Evolutionary conservation across 2,888 invertebrate species (phyloP).

Genomic region (Pharmacophagus antenor): DNA sequence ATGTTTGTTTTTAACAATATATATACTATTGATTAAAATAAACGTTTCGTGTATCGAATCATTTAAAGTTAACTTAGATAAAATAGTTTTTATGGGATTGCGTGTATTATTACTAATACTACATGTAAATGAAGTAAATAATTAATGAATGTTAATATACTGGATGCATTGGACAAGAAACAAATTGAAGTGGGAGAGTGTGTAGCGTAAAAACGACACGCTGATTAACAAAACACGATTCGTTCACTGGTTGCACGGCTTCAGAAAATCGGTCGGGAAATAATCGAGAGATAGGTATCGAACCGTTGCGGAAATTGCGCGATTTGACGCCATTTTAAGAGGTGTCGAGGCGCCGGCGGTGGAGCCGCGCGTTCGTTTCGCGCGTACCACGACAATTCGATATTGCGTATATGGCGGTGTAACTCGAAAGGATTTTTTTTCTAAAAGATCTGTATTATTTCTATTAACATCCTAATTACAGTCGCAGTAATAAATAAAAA

Average conservation of each 20-base stretch:
- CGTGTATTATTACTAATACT: too few species aligned
- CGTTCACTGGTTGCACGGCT: conserved; percentile 46
- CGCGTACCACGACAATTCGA: background rate
- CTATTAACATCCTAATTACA: too few species aligned
- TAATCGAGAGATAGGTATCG: conserved; percentile 62
- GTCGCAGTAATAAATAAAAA: too few species aligned
- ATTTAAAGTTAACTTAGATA: too few species aligned
- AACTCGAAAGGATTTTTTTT: background rate
- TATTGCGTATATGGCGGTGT: background rate
- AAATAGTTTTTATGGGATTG: too few species aligned
- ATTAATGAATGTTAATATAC: background rate
- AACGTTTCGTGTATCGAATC: too few species aligned
- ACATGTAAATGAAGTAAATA: too few species aligned
- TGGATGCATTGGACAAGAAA: background rate
- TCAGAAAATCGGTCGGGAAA: conserved; percentile 61
- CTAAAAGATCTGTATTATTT: too few species aligned
- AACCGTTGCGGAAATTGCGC: conserved; percentile 64
- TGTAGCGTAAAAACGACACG: conserved; percentile 31
- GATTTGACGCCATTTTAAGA: conserved; percentile 63
- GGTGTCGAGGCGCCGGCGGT: conserved; percentile 37
- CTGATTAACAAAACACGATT: conserved; percentile 42
- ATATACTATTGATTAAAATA: too few species aligned
- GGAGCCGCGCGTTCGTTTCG: background rate
- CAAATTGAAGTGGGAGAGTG: conserved; percentile 1
- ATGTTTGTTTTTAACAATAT: too few species aligned